A percentile compares a stretch with the other conserved stretches of the same genome.
phyloP scores from a whole-genome alignment of 1,140 invertebrate genomes.

The Diabrotica undecimpunctata region DNA sequence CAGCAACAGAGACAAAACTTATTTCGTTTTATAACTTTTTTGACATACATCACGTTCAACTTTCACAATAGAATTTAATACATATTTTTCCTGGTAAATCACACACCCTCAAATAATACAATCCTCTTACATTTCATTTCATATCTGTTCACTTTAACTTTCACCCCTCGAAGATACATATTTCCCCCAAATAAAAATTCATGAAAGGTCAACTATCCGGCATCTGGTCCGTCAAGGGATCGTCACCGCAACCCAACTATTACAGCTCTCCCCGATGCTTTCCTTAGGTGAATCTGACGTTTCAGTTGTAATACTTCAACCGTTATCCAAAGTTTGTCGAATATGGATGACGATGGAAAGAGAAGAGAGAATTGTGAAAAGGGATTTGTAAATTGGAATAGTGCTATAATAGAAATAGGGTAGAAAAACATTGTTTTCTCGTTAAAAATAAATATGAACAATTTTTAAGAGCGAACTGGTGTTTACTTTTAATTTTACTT shows the following conservation, averaged over 20 bases:
- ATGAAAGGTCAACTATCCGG: neutral
- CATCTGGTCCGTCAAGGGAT: slow-evolving; percentile 1
- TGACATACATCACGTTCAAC: neutral
- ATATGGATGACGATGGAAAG: slow-evolving; percentile 36
- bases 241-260: neutral
- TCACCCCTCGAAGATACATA: neutral
- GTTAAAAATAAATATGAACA: too few species aligned
- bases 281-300: slow-evolving; percentile 39
- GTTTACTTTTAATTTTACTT: too few species aligned
- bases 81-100: slow-evolving; percentile 2
- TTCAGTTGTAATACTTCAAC: slow-evolving; percentile 42
- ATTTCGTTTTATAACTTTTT: too few species aligned
- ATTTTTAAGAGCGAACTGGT: too few species aligned
- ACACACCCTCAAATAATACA: neutral
- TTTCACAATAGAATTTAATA: neutral
- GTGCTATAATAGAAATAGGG: too few species aligned
- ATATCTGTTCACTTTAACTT: neutral
- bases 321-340: slow-evolving; percentile 44
- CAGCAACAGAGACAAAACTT: too few species aligned
- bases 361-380: neutral
- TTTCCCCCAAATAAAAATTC: slow-evolving; percentile 2
- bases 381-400: too few species aligned
- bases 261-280: neutral
- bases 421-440: too few species aligned
- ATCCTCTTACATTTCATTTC: neutral